Conservation (phyloP, 2,113 vertebrate species). For the Orientallactaga bullata region DNA sequence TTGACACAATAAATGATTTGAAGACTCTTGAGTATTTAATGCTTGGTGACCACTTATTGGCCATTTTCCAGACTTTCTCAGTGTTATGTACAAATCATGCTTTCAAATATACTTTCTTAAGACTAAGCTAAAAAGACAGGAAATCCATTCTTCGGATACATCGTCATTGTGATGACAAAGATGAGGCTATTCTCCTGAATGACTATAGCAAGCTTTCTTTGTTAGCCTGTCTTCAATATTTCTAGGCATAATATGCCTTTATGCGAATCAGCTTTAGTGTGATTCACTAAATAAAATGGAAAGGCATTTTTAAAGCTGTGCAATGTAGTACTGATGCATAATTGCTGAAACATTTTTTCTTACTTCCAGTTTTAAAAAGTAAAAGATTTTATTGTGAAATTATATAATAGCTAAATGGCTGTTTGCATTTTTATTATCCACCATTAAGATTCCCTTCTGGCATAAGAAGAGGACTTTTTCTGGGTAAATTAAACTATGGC, state of each 20-base stretch:
- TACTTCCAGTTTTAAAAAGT: conserved; percentile 19
- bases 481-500: not conserved
- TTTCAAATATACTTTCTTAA: not conserved
- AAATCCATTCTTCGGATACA: not conserved
- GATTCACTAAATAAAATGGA: not conserved
- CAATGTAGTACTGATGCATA: not conserved
- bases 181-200: not conserved
- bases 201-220: not conserved
- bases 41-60: not conserved
- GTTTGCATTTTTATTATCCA: not conserved
- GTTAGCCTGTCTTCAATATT: not conserved
- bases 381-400: not conserved
- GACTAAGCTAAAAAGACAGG: not conserved
- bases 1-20: not conserved
- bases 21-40: not conserved
- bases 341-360: conserved; percentile 13
- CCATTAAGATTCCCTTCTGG: not conserved
- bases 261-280: not conserved
- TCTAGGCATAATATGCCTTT: not conserved
- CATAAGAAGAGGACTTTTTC: not conserved
- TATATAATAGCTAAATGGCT: not conserved
- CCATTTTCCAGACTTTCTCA: not conserved
- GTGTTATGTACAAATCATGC: not conserved
- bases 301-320: not conserved
- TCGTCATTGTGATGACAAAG: not conserved